Percentiles rank a stretch among this genome's conserved stretches.
Conservation (phyloP, 2,888 invertebrate species). For the Epirrhoe alternata region DNA sequence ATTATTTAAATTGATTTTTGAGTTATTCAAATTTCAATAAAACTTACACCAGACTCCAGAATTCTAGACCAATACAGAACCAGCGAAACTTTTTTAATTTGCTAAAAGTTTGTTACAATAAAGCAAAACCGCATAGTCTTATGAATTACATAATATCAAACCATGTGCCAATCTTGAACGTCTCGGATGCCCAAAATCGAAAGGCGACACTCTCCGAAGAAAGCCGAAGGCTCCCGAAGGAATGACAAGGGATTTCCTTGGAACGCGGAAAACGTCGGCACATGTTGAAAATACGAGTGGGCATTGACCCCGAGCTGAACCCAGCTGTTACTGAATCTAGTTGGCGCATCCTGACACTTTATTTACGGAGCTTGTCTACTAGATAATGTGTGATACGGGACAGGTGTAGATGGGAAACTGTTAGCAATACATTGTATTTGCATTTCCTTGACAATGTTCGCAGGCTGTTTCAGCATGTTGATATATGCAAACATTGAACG, state of each 20-base stretch:
- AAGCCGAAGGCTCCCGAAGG: slow-evolving; percentile 72
- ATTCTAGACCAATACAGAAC: too few species aligned
- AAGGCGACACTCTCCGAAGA: slow-evolving; percentile 60
- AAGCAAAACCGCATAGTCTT: too few species aligned
- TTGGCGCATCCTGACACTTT: slow-evolving; percentile 71
- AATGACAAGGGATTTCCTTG: slow-evolving; percentile 80
- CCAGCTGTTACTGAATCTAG: slow-evolving; percentile 81
- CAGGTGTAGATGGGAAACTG: slow-evolving; percentile 17
- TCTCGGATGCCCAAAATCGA: slow-evolving; percentile 39
- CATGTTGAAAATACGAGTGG: slow-evolving; percentile 84
- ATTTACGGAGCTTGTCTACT: slow-evolving; percentile 60
- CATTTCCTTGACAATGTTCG: slow-evolving; percentile 3
- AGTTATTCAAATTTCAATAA: too few species aligned
- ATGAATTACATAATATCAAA: slow-evolving; percentile 4
- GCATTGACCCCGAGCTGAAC: slow-evolving; percentile 80
- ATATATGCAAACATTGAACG: background rate
- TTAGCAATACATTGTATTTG: slow-evolving; percentile 2
- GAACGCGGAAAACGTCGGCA: slow-evolving; percentile 84
- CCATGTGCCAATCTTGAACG: slow-evolving; percentile 21
- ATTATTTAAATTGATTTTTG: too few species aligned
- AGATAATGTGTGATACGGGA: slow-evolving; percentile 17
- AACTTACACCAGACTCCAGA: too few species aligned
- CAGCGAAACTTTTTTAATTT: too few species aligned
- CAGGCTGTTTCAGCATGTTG: background rate
- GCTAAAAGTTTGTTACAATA: too few species aligned